Conservation (phyloP, 2,888 invertebrate genomes). For the Lomographa bimaculata region DNA sequence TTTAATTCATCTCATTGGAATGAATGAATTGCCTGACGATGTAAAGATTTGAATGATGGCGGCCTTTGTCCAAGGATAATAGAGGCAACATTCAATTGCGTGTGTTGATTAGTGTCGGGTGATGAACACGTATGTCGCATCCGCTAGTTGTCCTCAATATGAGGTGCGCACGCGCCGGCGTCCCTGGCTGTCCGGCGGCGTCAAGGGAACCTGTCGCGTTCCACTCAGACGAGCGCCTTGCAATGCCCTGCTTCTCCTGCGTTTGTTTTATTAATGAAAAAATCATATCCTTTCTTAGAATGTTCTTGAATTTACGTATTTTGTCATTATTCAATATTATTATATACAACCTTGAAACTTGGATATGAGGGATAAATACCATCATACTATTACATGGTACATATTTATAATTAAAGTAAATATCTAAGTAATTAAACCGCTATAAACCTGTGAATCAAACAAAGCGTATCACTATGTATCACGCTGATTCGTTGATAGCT, state of each 20-base stretch:
- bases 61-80: conserved; percentile 36
- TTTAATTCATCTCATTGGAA: conserved; percentile 8
- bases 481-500: too few species aligned
- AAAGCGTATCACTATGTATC: too few species aligned
- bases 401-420: too few species aligned
- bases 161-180: conserved; percentile 53
- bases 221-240: conserved; percentile 62
- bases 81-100: conserved; percentile 37
- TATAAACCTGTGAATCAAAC: too few species aligned
- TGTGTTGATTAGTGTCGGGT: conserved; percentile 44
- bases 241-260: conserved; percentile 57
- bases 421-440: too few species aligned
- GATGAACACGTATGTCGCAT: conserved; percentile 50
- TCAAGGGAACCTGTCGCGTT: conserved; percentile 73
- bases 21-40: conserved; percentile 23
- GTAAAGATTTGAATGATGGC: conserved; percentile 18
- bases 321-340: too few species aligned
- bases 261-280: too few species aligned
- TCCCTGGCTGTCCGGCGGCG: conserved; percentile 21
- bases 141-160: conserved; percentile 67
- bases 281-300: too few species aligned
- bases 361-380: too few species aligned
- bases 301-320: too few species aligned
- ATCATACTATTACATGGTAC: too few species aligned
- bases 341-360: too few species aligned